These are phyloP conservation scores for Eubucco bourcierii DNA, from an alignment of 2,113 vertebrate species.

Conservation along the genomic window DNA sequence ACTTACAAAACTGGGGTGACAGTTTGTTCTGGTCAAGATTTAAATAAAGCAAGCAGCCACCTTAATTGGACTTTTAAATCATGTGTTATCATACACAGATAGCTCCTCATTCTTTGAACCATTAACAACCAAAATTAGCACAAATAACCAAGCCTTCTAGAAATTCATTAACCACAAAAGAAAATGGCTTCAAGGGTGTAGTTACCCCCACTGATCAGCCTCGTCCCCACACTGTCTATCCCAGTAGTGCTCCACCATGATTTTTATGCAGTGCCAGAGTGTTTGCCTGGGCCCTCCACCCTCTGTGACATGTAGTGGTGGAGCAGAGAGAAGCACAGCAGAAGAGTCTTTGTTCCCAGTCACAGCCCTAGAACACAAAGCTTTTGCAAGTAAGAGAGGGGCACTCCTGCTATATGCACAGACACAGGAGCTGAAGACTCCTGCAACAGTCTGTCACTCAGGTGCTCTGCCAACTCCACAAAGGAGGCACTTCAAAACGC, in stretches of 20 bases:
- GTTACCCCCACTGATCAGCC: background rate
- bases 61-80: background rate
- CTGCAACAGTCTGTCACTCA: background rate
- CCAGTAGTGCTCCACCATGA: background rate
- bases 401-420: background rate
- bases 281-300: background rate
- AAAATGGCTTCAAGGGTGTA: background rate
- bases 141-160: background rate
- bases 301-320: accelerated
- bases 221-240: accelerated
- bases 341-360: background rate
- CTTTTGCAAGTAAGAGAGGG: background rate
- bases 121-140: background rate
- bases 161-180: background rate
- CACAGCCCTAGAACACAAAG: accelerated
- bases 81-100: background rate
- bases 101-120: background rate
- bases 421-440: background rate
- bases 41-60: background rate
- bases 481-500: background rate
- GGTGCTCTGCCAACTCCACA: background rate
- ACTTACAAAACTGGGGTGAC: background rate
- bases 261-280: background rate
- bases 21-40: background rate
- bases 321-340: background rate